Conservation (phyloP, 2,113 vertebrate species). For the Xyrauchen texanus region DNA sequence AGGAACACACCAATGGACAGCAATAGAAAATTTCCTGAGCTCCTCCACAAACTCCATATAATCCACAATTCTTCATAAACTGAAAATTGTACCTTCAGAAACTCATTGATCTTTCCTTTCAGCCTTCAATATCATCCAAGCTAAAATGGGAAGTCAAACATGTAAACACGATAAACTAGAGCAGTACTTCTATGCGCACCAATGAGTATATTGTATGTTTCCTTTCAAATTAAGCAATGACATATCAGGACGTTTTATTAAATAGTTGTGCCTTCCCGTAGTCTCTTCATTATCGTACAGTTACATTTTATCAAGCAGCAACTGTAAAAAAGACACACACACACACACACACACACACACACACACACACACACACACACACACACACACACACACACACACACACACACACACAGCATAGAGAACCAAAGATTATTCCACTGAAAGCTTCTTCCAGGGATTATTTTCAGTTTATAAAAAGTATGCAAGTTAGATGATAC, state of each 20-base stretch:
- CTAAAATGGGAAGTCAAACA: neutral
- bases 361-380: too few relatives aligned
- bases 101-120: neutral
- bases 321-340: too few relatives aligned
- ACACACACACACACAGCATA: neutral
- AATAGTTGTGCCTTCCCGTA: neutral
- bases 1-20: slow-evolving; percentile 9
- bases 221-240: neutral
- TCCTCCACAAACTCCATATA: slow-evolving; percentile 22
- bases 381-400: too few relatives aligned
- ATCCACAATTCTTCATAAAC: slow-evolving; percentile 9
- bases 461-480: slow-evolving; percentile 28
- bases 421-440: neutral
- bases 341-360: too few relatives aligned
- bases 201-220: neutral
- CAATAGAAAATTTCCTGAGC: slow-evolving; percentile 39
- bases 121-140: neutral
- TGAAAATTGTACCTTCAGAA: neutral
- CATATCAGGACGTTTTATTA: neutral
- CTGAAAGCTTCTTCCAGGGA: neutral
- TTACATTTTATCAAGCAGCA: neutral
- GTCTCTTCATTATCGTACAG: neutral
- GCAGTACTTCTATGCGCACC: neutral
- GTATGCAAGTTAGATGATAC: slow-evolving; percentile 22
- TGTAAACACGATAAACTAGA: slow-evolving; percentile 3